Base-by-base conservation (phyloP, 92 coral and sea anemone species). In the Epizoanthus ramosus region DNA sequence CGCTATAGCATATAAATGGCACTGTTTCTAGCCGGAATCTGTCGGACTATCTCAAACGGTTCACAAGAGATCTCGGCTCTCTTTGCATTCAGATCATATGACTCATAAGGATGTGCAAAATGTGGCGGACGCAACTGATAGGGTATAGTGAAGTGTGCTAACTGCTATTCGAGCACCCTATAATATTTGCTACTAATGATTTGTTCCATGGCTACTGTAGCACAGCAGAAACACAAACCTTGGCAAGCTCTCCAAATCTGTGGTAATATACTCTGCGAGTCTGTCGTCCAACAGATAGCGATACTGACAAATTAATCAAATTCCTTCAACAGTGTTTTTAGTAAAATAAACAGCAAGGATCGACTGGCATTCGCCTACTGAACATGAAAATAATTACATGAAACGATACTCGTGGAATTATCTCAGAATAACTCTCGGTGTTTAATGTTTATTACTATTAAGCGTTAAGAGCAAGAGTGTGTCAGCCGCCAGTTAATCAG, bases 261-360 rank as follows among this genome's bases (percentile, higher is more conserved):
- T 37, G 65, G 39, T 45, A 74, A 7, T 31, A 56, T 77, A 69
- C n/a, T 39, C 60, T 76, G 80, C 47, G 57, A 39, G 24, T 60
- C 71, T 59, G 82, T 77, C 71, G 60, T 60, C 82, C 56, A 77
- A 15, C 21, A 41, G 69, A 60, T 22, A 43, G 43, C 6, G 43
- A 37, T 37, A 37, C 1, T n/a, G 2, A 39, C 19, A 63, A 76
- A 41, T 63, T 54, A 77, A 31, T 31, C 22, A 57, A 75, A 57
- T 75, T 74, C 68, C 60, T 74, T 41, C 68, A 19, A n/a, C 15
- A 37, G 41, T 41, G 68, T 58, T 33, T 22, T 77, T 60, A 77
- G 82, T 43, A 61, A 41, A 77, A 77, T 43, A 61, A 77, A 77
- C 59, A 61, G n/a, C 8, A 47, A 77, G 43, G 82, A 41, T 60